These are phyloP conservation scores for Aproaerema taeniolella DNA, from an alignment of 2,888 invertebrate species.

Conservation along the genomic window DNA sequence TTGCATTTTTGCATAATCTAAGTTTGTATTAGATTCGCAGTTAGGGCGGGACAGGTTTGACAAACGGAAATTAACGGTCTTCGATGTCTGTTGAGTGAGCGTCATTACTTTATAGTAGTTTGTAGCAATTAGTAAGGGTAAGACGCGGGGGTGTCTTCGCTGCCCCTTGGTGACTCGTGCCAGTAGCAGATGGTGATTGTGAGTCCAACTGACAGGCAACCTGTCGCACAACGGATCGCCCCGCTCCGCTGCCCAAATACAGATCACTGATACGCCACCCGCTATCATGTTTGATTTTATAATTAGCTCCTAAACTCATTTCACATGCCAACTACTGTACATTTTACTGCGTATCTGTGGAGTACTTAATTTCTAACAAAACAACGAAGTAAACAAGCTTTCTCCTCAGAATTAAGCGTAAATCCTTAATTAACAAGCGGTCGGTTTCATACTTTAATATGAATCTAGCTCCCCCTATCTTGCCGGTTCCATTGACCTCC, in stretches of 20 bases:
- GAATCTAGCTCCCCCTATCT: slow-evolving; percentile 36
- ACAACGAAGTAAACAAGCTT: slow-evolving; percentile 11
- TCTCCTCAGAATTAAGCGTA: slow-evolving; percentile 17
- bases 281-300: slow-evolving; percentile 54
- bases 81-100: slow-evolving; percentile 56
- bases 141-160: slow-evolving; percentile 68
- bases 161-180: slow-evolving; percentile 41
- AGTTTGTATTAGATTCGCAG: slow-evolving; percentile 42
- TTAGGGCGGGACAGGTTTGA: slow-evolving; percentile 58
- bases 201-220: slow-evolving; percentile 67
- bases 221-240: slow-evolving; percentile 72
- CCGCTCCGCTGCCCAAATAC: slow-evolving; percentile 58
- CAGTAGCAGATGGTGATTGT: slow-evolving; percentile 69
- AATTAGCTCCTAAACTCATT: slow-evolving; percentile 36
- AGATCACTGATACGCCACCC: slow-evolving; percentile 57
- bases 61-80: slow-evolving; percentile 72
- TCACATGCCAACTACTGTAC: slow-evolving; percentile 1
- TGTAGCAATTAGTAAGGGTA: slow-evolving; percentile 61
- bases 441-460: slow-evolving; percentile 30
- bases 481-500: slow-evolving; percentile 41
- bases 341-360: slow-evolving; percentile 5
- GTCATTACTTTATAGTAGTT: slow-evolving; percentile 33
- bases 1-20: slow-evolving; percentile 55
- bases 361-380: slow-evolving; percentile 13
- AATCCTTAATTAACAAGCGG: slow-evolving; percentile 22